Evolutionary conservation across 2,113 vertebrate species (phyloP), one percentile per base, ranked within the genome.

Genomic region (Panurus biarmicus): DNA sequence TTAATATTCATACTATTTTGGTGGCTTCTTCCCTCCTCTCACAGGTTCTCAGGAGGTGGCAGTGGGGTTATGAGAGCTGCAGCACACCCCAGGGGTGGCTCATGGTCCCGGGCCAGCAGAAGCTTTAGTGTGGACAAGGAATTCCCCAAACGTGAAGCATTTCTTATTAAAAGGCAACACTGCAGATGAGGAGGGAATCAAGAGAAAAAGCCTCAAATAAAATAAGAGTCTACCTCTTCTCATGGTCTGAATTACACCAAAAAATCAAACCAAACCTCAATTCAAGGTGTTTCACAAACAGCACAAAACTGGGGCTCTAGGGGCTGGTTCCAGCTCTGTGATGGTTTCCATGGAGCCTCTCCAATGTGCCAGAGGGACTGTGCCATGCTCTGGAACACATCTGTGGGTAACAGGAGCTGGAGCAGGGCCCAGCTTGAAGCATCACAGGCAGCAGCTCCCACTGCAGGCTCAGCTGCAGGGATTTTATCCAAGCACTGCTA

Each of bases 71-170:
- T 4, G 2, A 75, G 40, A 62, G 47, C 42, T 3, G 3, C 28
- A 31, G 35, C 29, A 33, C 48, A 31, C 9, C 13, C 62, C 36
- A 19, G 33, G 31, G 21, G 31, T 40, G 5, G 51, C 65, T 74
- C 2, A 0, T 2, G 28, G 54, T 47, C 58, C 29, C 3, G 1
- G 72, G 51, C 17, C 48, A 61, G 12, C 0, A 4, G 42, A 44
- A 26, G 25, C 28, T 38, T 69, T 15, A 47, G 45, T 22, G 29
- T 25, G 50, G 64, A 25, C 31, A 61, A 53, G 29, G 28, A n/a
- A 69, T 6, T 33, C 47, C 45, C 70, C 15, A 77, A 80, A 67
- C 8, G 28, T 0, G 0, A 12, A 64, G 47, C 38, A 71, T 42
- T 69, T 22, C 62, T 44, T 33, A 14, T 21, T 24, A 17, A 56